Conservation (phyloP, 2,113 vertebrate genomes). For the Uria lomvia region DNA sequence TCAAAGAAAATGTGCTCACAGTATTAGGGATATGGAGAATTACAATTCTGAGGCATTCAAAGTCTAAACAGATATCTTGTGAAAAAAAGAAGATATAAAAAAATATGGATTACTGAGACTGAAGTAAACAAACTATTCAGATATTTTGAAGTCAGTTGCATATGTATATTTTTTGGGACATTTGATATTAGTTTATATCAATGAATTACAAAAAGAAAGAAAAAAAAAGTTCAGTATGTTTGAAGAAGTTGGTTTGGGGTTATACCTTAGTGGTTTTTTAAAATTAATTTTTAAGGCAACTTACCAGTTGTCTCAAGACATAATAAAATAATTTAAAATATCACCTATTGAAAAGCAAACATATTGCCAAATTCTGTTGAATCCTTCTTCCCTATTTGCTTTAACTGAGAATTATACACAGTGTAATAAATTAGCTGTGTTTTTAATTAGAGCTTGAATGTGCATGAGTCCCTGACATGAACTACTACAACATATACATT, state of each 20-base stretch:
- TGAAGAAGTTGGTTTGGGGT: neutral
- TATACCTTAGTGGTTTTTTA: neutral
- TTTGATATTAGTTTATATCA: neutral
- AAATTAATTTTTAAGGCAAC: neutral
- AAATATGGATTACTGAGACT: neutral
- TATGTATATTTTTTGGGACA: neutral
- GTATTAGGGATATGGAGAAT: neutral
- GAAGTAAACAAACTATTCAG: neutral
- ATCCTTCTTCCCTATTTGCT: neutral
- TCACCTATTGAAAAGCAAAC: neutral
- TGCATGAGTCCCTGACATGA: neutral
- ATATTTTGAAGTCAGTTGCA: neutral
- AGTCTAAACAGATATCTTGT: neutral
- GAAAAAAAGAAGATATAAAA: neutral
- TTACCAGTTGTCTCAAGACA: neutral
- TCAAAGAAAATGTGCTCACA: neutral
- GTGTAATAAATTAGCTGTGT: neutral
- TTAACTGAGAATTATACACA: neutral
- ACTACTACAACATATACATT: neutral
- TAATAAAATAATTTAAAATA: neutral
- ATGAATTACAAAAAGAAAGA: rapidly evolving
- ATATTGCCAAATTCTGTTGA: neutral
- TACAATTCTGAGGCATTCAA: neutral
- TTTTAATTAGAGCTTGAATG: conserved; percentile 11
- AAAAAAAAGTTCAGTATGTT: neutral